Evolutionary conservation across 2,113 vertebrate genomes (phyloP).

Genomic region (Sula dactylatra): DNA sequence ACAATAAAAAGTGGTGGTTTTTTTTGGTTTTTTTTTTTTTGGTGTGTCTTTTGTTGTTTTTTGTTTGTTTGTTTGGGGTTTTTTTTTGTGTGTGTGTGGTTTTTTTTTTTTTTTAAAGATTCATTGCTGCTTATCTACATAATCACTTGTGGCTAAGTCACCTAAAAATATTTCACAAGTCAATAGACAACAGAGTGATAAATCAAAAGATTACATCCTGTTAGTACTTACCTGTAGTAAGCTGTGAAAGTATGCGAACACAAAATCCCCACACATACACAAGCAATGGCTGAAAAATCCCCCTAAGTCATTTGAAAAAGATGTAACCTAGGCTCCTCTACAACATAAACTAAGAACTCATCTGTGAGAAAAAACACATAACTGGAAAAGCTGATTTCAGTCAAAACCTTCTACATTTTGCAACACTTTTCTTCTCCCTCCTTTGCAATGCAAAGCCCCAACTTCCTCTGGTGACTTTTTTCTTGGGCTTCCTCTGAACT

Average conservation of each 20-base stretch:
- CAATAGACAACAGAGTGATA: background rate
- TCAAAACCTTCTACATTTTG: background rate
- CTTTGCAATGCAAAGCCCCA: background rate
- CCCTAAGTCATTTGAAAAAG: background rate
- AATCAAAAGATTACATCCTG: slow-evolving; percentile 21
- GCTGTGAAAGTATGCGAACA: background rate
- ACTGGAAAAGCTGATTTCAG: background rate
- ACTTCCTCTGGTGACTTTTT: background rate
- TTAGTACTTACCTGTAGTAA: background rate
- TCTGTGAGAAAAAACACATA: background rate
- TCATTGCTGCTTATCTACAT: background rate
- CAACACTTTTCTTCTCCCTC: background rate
- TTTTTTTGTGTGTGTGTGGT: no score
- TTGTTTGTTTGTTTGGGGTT: no score
- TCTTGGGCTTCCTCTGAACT: background rate
- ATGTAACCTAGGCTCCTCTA: background rate
- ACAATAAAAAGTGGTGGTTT: background rate
- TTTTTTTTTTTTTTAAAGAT: background rate
- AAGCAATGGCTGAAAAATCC: background rate
- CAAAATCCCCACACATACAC: background rate
- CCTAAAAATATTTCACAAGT: slow-evolving; percentile 35
- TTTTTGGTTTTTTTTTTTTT: no score
- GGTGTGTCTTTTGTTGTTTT: no score
- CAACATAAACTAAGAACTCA: background rate
- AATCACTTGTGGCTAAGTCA: slow-evolving; percentile 23